Base-by-base conservation (phyloP, 2,113 vertebrate genomes). In the Panthera uncia region DNA sequence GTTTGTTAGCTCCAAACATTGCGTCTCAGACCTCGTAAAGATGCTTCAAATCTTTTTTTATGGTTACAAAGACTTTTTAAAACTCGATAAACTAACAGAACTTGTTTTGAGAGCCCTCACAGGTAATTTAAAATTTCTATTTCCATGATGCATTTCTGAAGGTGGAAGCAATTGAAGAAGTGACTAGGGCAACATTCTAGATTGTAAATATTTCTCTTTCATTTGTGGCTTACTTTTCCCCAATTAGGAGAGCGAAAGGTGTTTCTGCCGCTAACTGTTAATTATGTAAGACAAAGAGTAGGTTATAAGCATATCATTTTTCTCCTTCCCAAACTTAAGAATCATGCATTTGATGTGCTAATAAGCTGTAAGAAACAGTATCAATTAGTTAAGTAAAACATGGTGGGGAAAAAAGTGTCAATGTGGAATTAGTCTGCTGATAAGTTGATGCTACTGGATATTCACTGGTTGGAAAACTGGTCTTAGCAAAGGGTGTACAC, bases 1-100 rank as follows among this genome's bases (percentile, higher is more conserved):
- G 65, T 97, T 97, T 97, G 94, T 96, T 91, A 90, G 87, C 52
- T 76, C 94, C 93, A 95, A 97, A 92, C 69, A 92, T 95, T 92
- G 71, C 21, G 18, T 90, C 80, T 92, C 71, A 97, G 94, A 80
- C 84, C 74, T 95, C 38, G 0, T 92, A 97, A 98, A 92, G 94
- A 96, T 92, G 94, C 88, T 98, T 96, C 94, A 97, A 95, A 94
- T 94, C 79, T 88, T 96, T 93, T 73, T 96, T 96, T 96, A 94
- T 95, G 41, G 94, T 80, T 86, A 68, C 89, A 94, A 95, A 95
- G 87, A 95, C 86, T 96, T 98, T 97, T 94, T 33, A 96, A 97
- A 97, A 97, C 87, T 97, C 25, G 0, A 73, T 94, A 97, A 97
- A 87, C 96, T 97, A 96, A 97, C 97, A 98, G 86, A 96, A 95